Evolutionary conservation across 1,140 invertebrate genomes (phyloP), one percentile per base, ranked within the genome.

Genomic region (Patella vulgata): DNA sequence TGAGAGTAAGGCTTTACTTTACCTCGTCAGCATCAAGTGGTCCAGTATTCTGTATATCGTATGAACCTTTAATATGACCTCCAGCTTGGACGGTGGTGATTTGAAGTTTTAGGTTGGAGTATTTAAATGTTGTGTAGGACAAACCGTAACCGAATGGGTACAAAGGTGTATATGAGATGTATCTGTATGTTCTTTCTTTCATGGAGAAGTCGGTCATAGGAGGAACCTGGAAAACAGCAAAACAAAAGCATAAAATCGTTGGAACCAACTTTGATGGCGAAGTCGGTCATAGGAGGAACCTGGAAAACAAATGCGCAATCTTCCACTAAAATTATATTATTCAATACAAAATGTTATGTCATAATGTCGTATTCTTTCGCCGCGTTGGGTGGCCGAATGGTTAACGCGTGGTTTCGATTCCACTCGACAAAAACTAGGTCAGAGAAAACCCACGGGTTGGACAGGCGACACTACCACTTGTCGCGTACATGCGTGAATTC

Each of bases 101-200:
- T 12, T 53, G 30, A 8, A 72, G 39, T 25, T 28, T 19, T 2
- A 78, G 39, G n/a, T 71, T 31, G 3, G 31, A 57, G 46, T 78
- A 80, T 11, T 44, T 33, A 59, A 79, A 80, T 21, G 44, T 67
- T 12, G 71, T 70, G 52, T 78, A 80, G 27, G 75, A 74, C 23
- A 80, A 36, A n/a, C 78, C 78, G 64, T 77, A 80, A 9, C 78
- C 78, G 65, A 78, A 80, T 12, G 77, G 75, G 63, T 70, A 80
- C 19, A 71, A 31, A 2, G 73, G 73, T 14, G 65, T 30, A 5
- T 64, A 65, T 17, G 31, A 46, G 54, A 77, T 77, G 57, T 79
- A 80, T 36, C 78, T 56, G 46, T 80, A 80, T 1, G 77, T 79
- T 48, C 66, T 65, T 8, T 66, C 64, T 9, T 42, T 46, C 78